phyloP scores from a whole-genome alignment of 1,140 invertebrate species.

The Eumeta japonica region DNA sequence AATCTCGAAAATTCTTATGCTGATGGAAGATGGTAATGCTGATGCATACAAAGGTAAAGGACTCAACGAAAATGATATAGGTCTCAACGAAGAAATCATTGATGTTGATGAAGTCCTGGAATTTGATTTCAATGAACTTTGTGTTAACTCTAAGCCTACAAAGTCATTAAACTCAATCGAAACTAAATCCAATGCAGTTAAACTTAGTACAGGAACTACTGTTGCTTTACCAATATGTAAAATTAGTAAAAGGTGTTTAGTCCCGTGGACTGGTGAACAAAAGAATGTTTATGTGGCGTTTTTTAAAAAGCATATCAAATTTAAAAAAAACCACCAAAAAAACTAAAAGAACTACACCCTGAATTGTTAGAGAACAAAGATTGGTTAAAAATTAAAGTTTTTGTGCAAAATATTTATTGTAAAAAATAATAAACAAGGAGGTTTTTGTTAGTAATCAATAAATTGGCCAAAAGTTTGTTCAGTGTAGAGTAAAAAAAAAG shows the following conservation, averaged over 20 bases:
- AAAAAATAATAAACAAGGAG: too few relatives aligned
- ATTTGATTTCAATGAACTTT: not conserved
- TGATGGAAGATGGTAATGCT: conserved; percentile 32
- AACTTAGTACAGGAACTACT: not conserved
- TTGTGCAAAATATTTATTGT: too few relatives aligned
- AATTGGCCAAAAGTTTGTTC: too few relatives aligned
- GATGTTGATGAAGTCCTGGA: conserved; percentile 8
- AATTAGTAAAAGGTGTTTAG: conserved; percentile 6
- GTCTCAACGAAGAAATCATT: conserved; percentile 18
- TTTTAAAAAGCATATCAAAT: conserved; percentile 18
- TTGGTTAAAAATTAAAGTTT: too few relatives aligned
- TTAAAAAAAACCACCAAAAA: too few relatives aligned
- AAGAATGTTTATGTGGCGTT: conserved; percentile 12
- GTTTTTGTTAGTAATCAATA: too few relatives aligned
- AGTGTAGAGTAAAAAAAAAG: too few relatives aligned
- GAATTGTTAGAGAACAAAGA: too few relatives aligned
- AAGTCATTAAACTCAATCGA: not conserved
- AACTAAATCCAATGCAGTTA: not conserved
- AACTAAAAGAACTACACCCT: too few relatives aligned
- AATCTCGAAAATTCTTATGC: conserved; percentile 28
- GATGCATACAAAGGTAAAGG: conserved; percentile 24
- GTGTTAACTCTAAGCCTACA: too few relatives aligned
- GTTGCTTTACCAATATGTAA: not conserved
- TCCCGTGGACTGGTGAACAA: conserved; percentile 16
- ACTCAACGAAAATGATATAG: conserved; percentile 30